These are phyloP conservation scores for Drosophila parthenogenetica DNA, from an alignment of 2,888 invertebrate species.

Conservation along the genomic window DNA sequence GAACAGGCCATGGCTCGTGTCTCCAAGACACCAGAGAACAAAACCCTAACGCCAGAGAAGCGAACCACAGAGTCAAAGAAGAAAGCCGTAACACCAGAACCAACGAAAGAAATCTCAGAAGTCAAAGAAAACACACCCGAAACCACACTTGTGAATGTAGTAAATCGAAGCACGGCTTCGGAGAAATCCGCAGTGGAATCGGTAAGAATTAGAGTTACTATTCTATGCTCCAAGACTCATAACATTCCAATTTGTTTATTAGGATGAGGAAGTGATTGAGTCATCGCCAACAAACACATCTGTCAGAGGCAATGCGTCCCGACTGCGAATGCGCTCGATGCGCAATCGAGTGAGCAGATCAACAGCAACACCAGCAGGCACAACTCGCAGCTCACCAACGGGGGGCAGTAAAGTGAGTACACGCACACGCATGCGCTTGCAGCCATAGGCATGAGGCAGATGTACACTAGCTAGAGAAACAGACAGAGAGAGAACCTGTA, in stretches of 20 bases:
- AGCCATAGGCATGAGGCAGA: slow-evolving; percentile 52
- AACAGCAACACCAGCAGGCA: background rate
- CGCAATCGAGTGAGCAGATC: slow-evolving; percentile 45
- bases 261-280: slow-evolving; percentile 74
- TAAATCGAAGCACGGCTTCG: background rate
- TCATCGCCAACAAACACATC: slow-evolving; percentile 70
- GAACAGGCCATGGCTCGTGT: slow-evolving; percentile 38
- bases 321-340: slow-evolving; percentile 58
- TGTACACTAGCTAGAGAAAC: slow-evolving; percentile 4
- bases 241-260: slow-evolving; percentile 39
- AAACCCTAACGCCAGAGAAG: slow-evolving; percentile 34
- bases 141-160: background rate
- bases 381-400: slow-evolving; percentile 26
- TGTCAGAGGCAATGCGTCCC: slow-evolving; percentile 14
- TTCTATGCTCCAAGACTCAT: no score
- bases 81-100: background rate
- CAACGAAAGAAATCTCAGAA: background rate
- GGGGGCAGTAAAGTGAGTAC: slow-evolving; percentile 71
- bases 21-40: slow-evolving; percentile 22
- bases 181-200: background rate
- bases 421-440: slow-evolving; percentile 59
- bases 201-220: slow-evolving; percentile 32
- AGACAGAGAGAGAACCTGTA: background rate
- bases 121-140: background rate
- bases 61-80: background rate